A percentile compares a stretch with the other conserved stretches of the same genome.
Evolutionary conservation across 2,113 vertebrate genomes (phyloP).

Genomic region (Lagopus leucura): DNA sequence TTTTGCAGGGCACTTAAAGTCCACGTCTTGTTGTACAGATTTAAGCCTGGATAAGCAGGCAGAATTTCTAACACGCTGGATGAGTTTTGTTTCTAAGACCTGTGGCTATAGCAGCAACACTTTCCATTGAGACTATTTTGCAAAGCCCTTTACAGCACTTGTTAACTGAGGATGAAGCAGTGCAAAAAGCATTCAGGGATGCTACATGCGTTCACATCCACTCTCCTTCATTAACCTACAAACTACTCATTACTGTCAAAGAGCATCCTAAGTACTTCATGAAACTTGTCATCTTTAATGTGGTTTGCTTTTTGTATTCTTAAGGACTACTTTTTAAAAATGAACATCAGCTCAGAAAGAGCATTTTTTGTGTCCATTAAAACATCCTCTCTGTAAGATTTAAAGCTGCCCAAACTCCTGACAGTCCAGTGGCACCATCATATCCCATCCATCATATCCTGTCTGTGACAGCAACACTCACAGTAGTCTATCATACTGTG

Average conservation of each 20-base stretch:
- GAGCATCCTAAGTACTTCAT: background rate
- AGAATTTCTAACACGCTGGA: background rate
- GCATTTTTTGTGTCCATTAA: background rate
- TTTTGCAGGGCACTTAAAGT: background rate
- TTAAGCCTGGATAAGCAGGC: background rate
- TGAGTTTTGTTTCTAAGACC: background rate
- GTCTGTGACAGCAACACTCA: background rate
- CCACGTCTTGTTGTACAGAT: background rate
- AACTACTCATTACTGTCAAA: background rate
- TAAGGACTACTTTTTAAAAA: background rate
- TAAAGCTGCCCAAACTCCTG: background rate
- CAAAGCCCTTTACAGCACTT: background rate
- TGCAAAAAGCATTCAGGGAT: background rate
- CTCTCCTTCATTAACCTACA: constrained; percentile 19
- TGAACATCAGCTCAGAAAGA: background rate
- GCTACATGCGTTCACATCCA: background rate
- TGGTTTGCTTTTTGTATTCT: background rate
- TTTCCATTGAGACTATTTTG: background rate
- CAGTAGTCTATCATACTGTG: rapidly evolving
- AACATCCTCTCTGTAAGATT: rapidly evolving
- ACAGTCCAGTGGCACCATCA: rapidly evolving
- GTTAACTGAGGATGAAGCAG: background rate
- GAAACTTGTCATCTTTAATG: background rate
- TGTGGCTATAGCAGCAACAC: background rate
- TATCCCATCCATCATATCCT: background rate